These are phyloP conservation scores for Tenthredo mesomela DNA, from an alignment of 2,888 invertebrate species.

Conservation along the genomic window DNA sequence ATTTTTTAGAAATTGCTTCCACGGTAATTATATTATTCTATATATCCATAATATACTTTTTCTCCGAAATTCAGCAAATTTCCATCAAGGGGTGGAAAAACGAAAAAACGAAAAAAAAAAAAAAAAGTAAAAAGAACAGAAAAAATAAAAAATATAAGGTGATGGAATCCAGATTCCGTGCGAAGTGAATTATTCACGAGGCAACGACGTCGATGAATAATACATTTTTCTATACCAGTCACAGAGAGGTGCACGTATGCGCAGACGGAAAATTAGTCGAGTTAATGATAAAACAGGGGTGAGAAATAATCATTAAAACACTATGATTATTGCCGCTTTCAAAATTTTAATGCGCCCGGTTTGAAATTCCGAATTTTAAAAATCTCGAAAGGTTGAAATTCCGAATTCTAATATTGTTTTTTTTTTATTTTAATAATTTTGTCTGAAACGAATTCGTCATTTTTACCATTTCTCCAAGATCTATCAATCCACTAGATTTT, in stretches of 20 bases:
- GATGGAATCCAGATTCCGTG: slow-evolving; percentile 35
- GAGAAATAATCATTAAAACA: background rate
- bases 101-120: background rate
- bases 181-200: slow-evolving; percentile 38
- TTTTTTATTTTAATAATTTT: no score
- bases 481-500: no score
- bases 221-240: background rate
- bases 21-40: background rate
- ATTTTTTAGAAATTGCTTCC: background rate
- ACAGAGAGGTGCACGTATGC: background rate
- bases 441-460: no score
- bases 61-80: background rate
- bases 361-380: no score
- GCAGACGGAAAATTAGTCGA: background rate
- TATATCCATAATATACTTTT: background rate
- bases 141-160: background rate
- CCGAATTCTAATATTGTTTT: no score
- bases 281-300: background rate
- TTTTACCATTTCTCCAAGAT: no score
- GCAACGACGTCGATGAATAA: slow-evolving; percentile 35
- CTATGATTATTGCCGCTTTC: no score
- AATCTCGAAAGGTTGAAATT: no score
- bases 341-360: no score
- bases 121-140: no score
- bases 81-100: background rate